Base-by-base conservation (phyloP, 2,888 invertebrate species). In the Zele albiditarsus region DNA sequence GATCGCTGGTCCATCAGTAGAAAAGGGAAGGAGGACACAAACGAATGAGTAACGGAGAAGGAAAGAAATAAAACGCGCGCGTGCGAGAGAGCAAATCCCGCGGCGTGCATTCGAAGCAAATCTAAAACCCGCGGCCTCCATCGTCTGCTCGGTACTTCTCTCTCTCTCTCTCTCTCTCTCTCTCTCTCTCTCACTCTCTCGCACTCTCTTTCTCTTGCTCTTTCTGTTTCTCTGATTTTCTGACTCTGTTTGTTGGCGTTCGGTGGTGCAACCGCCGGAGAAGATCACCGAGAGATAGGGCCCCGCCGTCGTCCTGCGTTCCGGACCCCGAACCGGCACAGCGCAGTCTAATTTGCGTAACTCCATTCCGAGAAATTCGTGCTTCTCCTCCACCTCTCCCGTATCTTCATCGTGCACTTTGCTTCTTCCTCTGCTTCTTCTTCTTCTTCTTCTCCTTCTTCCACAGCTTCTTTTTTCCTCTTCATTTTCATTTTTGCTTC, bases 261-360 rank as follows among this genome's bases (percentile, higher is more conserved):
- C 78, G 28, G 75, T 62, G 76, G 42, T 60, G 65, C 71, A 75
- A 62, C 63, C 63, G 38, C 63, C 63, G 23, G 33, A 63, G 70
- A 62, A 74, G 74, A 75, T 72, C 77, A 73, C 65, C 62, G 62
- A 38, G 70, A 60, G 71, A 69, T 71, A 69, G 68, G 53, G 63
- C 72, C 69, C 38, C 69, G 72, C 58, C 72, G 69, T 72, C 73
- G 72, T 63, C 70, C 60, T 75, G 75, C 74, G 57, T 57, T 67
- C 31, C 49, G 28, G 28, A 28, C 42, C 67, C 49, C 23, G 79
- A 82, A 82, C 80, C 81, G 78, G 76, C 77, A 67, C 77, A 78
- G 62, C 74, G 38, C 77, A 74, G 76, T 84, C 82, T 81, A 82
- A 84, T 84, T 84, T 83, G 82, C 84, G 84, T 83, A 84, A 84